Conservation (phyloP, 2,888 invertebrate species). For the Phytoseiulus persimilis region DNA sequence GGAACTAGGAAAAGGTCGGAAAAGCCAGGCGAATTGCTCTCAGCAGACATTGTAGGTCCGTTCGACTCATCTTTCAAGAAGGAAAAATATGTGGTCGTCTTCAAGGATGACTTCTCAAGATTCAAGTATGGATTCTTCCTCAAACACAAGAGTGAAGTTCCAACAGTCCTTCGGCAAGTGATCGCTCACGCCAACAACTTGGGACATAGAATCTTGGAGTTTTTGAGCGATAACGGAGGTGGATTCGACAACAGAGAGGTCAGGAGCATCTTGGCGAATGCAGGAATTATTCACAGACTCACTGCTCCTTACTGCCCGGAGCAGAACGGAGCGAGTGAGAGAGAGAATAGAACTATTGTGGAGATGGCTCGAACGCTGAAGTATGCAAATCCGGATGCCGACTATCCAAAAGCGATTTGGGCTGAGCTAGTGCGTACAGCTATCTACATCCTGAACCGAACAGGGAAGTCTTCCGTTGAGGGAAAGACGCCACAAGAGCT, state of each 20-base stretch:
- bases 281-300: slow-evolving; percentile 42
- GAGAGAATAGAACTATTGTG: slow-evolving; percentile 41
- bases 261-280: slow-evolving; percentile 26
- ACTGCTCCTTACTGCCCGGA: slow-evolving; percentile 43
- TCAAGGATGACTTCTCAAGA: slow-evolving; percentile 42
- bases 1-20: slow-evolving; percentile 14
- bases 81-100: slow-evolving; percentile 42
- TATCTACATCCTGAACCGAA: slow-evolving; percentile 43
- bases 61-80: slow-evolving; percentile 41
- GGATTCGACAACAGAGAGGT: slow-evolving; percentile 42
- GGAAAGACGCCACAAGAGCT: slow-evolving; percentile 42
- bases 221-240: slow-evolving; percentile 41
- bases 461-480: slow-evolving; percentile 40
- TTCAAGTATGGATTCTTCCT: slow-evolving; percentile 41
- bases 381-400: not conserved
- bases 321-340: slow-evolving; percentile 43
- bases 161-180: not conserved
- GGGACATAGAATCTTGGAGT: slow-evolving; percentile 40
- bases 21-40: slow-evolving; percentile 22
- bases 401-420: slow-evolving; percentile 10
- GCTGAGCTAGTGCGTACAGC: slow-evolving; percentile 28
- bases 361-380: slow-evolving; percentile 42
- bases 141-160: slow-evolving; percentile 39
- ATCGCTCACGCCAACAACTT: slow-evolving; percentile 5
- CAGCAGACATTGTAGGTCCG: slow-evolving; percentile 43